Evolutionary conservation across 2,113 vertebrate genomes (phyloP), one percentile per base, ranked within the genome.

Genomic region (Dunckerocampus dactyliophorus): DNA sequence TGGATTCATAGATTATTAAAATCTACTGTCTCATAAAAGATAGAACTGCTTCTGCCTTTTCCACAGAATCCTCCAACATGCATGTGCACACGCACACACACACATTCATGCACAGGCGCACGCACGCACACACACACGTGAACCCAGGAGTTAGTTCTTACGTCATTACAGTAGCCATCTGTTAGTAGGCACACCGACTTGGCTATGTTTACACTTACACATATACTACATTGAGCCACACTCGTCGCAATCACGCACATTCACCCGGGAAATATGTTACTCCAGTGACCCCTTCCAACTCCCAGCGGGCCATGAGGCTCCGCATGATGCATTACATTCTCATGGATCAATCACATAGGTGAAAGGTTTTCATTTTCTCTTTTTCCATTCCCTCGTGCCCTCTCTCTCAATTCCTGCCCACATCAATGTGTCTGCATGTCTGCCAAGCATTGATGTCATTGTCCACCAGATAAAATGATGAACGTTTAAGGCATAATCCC

Each of bases 161-260:
- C 80, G 81, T 85, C 85, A 87, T 81, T 82, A 78, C 81, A 80
- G 69, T 77, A 79, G 80, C 86, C 86, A 88, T 88, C 87, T 88
- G 88, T 89, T 81, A 72, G 74, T 59, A 73, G 69, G 49, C 47
- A 67, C 66, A 79, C 67, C 4, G 37, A 66, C 76, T 79, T 84
- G 80, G 76, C 77, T 69, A 11, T 74, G 66, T 75, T 52, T 50
- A 51, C 65, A 58, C 28, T 60, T 65, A 46, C 43, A 69, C 63
- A 21, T 55, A 65, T 54, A 68, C 55, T 59, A 43, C 39, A 43
- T 14, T 14, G 12, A 43, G 12, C 12, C 39, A 14, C 13, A 13
- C 39, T 43, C 11, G 3, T 14, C 13, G 4, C 39, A 57, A 59
- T 3, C 46, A 66, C 60, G 45, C 19, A 58, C 62, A 64, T 69